Base-by-base conservation (phyloP, 1,140 invertebrate genomes). In the Drosophila bocki region DNA sequence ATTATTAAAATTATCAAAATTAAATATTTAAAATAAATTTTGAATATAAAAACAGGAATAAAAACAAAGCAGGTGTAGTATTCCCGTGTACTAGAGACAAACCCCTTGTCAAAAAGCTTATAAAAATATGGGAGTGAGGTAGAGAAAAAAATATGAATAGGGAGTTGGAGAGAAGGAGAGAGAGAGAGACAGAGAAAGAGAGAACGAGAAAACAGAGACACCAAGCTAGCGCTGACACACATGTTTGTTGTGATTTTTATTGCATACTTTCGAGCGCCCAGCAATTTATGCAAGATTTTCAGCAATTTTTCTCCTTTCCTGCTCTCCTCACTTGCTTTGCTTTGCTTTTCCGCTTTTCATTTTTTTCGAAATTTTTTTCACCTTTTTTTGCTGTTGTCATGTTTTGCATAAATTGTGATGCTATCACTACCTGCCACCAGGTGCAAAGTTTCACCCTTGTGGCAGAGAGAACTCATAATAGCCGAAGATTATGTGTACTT, bases 231-330 rank as follows among this genome's bases (percentile, higher is more conserved):
- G 64, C 51, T 45, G 47, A 69, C 58, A 64, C 71, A 82, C 75
- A 76, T 87, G 76, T 87, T 87, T 83, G 79, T 78, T 78, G 76
- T 87, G 83, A 87, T 87, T 87, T 87, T 88, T 88, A 80, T 87
- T 80, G 84, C 83, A 85, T 85, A 85, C 69, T 81, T 81, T 81
- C 62, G 62, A 77, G 72, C 62, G 72, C 54, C 71, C 69, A 68
- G 41, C 64, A 85, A 86, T 86, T 86, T 86, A 86, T 86, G 83
- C 83, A 65, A 72, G 70, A 86, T 87, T 86, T 79, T 72, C 45
- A 75, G 59, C 69, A 83, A 80, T 79, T 78, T 67, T 54, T 37
- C 51, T 37, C 51, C 51, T 22, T 19, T 65, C 35, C 12, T 11
- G 15, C 17, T 12, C 33, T 22, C 32, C 32, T 33, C 19, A 44